These are phyloP conservation scores for Struthio camelus DNA, from an alignment of 2,113 vertebrate genomes.

Conservation along the genomic window DNA sequence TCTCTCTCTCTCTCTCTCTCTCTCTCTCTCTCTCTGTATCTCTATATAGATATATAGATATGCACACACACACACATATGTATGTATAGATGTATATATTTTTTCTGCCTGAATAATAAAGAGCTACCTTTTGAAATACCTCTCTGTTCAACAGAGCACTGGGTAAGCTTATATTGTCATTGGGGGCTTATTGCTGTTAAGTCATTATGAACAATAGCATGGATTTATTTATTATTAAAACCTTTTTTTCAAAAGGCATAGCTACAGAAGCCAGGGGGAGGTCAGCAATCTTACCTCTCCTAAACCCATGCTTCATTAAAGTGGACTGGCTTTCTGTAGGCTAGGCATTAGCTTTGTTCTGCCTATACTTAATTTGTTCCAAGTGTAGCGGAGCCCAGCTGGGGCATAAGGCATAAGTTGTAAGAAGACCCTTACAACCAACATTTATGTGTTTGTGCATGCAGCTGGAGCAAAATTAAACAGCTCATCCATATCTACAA, in stretches of 20 bases:
- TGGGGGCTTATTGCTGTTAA: neutral
- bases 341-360: neutral
- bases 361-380: neutral
- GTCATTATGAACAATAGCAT: neutral
- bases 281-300: neutral
- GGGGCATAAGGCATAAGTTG: neutral
- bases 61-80: too few relatives aligned
- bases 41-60: too few relatives aligned
- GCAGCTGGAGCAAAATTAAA: slow-evolving; percentile 49
- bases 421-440: neutral
- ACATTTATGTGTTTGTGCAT: neutral
- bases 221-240: neutral
- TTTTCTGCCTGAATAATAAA: neutral
- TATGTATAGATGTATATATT: neutral
- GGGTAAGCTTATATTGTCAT: neutral
- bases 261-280: neutral
- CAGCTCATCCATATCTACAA: slow-evolving; percentile 46
- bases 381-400: neutral
- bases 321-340: neutral
- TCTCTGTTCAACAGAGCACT: neutral
- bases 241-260: neutral
- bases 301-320: neutral
- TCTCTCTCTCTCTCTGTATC: too few relatives aligned
- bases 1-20: too few relatives aligned
- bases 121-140: neutral